Conservation (phyloP, 2,113 vertebrate species). For the Anser cygnoides region DNA sequence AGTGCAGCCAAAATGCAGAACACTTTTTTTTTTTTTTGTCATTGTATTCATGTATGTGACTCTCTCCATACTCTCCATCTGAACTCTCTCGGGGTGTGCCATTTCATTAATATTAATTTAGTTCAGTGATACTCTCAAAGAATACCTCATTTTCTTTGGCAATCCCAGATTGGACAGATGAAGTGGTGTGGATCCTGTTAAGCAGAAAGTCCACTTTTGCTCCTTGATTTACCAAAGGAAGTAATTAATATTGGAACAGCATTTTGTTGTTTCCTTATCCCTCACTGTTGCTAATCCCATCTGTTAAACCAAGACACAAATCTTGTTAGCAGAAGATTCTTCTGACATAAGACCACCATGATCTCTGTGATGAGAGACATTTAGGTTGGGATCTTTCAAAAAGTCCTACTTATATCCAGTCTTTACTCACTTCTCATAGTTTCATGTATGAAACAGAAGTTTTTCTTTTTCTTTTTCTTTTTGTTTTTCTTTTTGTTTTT, state of each 20-base stretch:
- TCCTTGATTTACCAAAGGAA: neutral
- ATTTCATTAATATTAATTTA: neutral
- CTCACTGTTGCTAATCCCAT: neutral
- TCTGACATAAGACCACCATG: neutral
- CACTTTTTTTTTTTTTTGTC: neutral
- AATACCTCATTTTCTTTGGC: neutral
- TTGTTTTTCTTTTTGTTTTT: too few species aligned
- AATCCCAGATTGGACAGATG: neutral
- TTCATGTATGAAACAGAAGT: neutral
- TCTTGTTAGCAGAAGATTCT: neutral
- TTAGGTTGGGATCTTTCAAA: neutral
- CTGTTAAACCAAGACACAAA: neutral
- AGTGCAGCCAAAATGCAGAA: neutral
- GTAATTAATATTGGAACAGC: neutral
- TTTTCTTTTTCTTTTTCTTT: neutral
- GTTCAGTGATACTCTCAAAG: neutral
- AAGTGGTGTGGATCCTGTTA: neutral
- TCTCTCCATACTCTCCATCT: neutral
- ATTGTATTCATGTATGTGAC: neutral
- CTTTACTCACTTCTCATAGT: neutral
- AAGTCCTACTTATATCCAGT: neutral
- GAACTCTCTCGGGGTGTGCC: neutral
- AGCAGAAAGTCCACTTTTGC: neutral
- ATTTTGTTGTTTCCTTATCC: neutral
- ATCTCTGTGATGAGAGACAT: neutral